Evolutionary conservation across 1,140 invertebrate species (phyloP), one percentile per base, ranked within the genome.

Genomic region (Halesus radiatus): DNA sequence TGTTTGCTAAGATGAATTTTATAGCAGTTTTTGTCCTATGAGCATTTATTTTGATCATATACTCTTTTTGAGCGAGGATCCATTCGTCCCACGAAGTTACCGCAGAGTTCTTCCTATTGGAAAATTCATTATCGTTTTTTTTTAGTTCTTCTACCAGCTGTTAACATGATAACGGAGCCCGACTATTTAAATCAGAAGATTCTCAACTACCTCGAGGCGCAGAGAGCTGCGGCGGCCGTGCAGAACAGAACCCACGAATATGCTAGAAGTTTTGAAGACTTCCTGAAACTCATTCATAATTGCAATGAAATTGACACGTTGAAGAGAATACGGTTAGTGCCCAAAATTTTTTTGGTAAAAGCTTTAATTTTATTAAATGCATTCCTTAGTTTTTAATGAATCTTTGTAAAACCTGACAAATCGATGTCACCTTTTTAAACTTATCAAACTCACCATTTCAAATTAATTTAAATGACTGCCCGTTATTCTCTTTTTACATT

Each of bases 111-210:
- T n/a, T n/a, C n/a, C n/a, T n/a, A n/a, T n/a, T n/a, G n/a, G n/a
- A n/a, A n/a, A 13, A 45, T 8, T 45, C 5, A 8, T 32, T 6
- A 45, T 18, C 50, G 10, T 53, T 54, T 50, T 85, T 58, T 91
- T 92, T 70, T 85, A 97, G 96, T 97, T 84, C 88, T 98, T 54
- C 94, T 95, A 86, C 95, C 96, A 78, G 91, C 94, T 37, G 94
- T 98, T 84, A 94, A 97, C 85, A 89, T 94, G 84, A 87, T 98
- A 26, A 97, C 96, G 26, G 95, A 97, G 87, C 96, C 96, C 18
- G 96, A 97, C 88, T 97, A 96, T 85, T 96, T 98, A 78, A 98
- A 98, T 87, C 94, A 95, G 86, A 96, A 96, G 86, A 92, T 98
- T 75, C 90, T 97, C 62, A 90, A 92, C 75, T 96, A 96, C 85